A percentile compares a stretch with the other conserved stretches of the same genome.
phyloP scores from a whole-genome alignment of 2,113 vertebrate genomes.

The Athene cunicularia region DNA sequence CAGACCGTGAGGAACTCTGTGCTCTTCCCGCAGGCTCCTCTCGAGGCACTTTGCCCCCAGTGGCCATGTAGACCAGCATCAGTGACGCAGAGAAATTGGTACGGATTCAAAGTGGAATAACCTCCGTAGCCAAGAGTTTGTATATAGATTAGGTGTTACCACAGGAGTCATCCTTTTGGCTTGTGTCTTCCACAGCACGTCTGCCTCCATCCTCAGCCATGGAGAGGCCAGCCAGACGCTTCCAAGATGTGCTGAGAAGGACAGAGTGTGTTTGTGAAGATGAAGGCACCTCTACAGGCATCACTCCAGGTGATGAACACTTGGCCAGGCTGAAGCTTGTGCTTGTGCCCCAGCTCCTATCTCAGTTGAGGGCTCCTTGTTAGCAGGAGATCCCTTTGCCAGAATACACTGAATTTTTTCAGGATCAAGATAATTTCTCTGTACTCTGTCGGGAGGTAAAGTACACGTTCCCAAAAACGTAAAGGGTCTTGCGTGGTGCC shows the following conservation, averaged over 20 bases:
- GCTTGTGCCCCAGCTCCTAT: background rate
- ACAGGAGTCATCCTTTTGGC: background rate
- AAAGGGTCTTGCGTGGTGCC: background rate
- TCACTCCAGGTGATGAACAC: accelerated
- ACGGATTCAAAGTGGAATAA: background rate
- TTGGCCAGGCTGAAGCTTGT: background rate
- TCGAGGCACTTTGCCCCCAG: background rate
- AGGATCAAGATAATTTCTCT: background rate
- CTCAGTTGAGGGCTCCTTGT: background rate
- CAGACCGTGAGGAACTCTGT: constrained; percentile 11
- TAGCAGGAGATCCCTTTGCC: background rate
- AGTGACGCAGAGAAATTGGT: background rate
- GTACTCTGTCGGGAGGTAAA: background rate
- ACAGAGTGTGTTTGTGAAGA: background rate
- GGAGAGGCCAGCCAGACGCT: background rate
- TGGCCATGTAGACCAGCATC: background rate
- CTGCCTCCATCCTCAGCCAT: background rate
- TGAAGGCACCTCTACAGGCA: background rate
- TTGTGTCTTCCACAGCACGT: background rate
- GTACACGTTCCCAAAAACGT: background rate
- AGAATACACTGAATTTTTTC: background rate
- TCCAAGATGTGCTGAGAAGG: accelerated
- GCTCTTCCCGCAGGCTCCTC: background rate
- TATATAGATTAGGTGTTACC: background rate
- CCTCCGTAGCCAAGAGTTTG: background rate